These are phyloP conservation scores for Aspidiotus rigidus DNA, from an alignment of 2,888 invertebrate species.

Conservation along the genomic window DNA sequence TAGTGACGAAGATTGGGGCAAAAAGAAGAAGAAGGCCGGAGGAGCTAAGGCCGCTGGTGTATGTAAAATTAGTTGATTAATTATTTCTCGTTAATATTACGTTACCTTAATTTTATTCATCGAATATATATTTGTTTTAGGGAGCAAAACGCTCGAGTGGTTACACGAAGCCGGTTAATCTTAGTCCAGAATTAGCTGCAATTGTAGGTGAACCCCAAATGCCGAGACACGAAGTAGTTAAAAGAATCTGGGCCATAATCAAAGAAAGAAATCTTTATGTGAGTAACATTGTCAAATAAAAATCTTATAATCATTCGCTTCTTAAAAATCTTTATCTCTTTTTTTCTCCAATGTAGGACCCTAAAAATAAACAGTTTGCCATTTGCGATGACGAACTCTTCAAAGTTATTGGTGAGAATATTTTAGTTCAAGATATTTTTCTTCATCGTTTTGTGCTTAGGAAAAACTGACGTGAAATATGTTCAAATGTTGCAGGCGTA, in stretches of 20 bases:
- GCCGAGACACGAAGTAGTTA: slow-evolving; percentile 83
- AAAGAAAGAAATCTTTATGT: slow-evolving; percentile 75
- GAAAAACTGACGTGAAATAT: background rate
- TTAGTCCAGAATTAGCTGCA: slow-evolving; percentile 75
- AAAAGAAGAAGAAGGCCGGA: slow-evolving; percentile 47
- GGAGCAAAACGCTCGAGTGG: slow-evolving; percentile 38
- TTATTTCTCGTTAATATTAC: background rate
- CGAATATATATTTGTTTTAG: slow-evolving; percentile 13
- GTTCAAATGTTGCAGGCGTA: slow-evolving; percentile 46
- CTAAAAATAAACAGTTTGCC: slow-evolving; percentile 88
- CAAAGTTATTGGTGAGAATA: slow-evolving; percentile 67
- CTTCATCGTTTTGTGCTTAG: slow-evolving; percentile 4
- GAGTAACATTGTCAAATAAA: slow-evolving; percentile 40
- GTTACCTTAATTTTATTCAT: background rate
- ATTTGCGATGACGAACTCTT: slow-evolving; percentile 83
- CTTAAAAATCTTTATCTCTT: background rate
- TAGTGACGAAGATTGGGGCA: slow-evolving; percentile 60
- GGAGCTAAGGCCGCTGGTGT: slow-evolving; percentile 35
- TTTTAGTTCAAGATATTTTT: slow-evolving; percentile 1
- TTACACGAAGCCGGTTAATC: slow-evolving; percentile 72
- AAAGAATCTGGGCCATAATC: slow-evolving; percentile 80
- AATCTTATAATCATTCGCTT: background rate
- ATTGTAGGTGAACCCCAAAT: slow-evolving; percentile 74
- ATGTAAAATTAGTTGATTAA: background rate
- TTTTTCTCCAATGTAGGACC: slow-evolving; percentile 54